Conservation (phyloP, 2,888 invertebrate genomes). For the Merodon equestris region DNA sequence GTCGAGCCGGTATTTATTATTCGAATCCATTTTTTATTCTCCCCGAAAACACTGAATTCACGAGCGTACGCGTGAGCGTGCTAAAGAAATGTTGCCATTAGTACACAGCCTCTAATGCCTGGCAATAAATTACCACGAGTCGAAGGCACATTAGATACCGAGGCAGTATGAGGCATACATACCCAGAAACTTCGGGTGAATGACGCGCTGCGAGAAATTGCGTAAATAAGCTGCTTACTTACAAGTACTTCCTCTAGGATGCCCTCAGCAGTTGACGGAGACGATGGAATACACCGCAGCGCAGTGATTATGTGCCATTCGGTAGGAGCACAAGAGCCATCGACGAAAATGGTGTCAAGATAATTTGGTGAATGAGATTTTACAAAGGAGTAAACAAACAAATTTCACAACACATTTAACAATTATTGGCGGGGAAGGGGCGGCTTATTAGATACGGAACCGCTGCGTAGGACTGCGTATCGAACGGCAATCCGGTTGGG, state of each 20-base stretch:
- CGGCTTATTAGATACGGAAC: slow-evolving; percentile 31
- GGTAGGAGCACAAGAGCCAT: no score
- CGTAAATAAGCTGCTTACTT: slow-evolving; percentile 68
- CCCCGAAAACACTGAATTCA: slow-evolving; percentile 6
- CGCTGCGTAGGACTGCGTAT: slow-evolving; percentile 17
- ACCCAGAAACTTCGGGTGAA: slow-evolving; percentile 3
- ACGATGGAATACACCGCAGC: not conserved
- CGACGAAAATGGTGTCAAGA: slow-evolving; percentile 33
- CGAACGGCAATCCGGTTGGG: no score
- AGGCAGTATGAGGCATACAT: slow-evolving; percentile 32
- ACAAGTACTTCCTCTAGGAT: slow-evolving; percentile 49
- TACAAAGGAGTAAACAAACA: slow-evolving; percentile 67
- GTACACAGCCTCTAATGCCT: slow-evolving; percentile 59
- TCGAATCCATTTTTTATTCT: slow-evolving; percentile 22
- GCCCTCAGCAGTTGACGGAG: slow-evolving; percentile 24
- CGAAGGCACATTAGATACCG: slow-evolving; percentile 53
- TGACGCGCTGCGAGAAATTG: slow-evolving; percentile 56
- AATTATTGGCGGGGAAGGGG: slow-evolving; percentile 61
- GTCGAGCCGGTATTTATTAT: slow-evolving; percentile 29
- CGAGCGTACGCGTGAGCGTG: slow-evolving; percentile 22
- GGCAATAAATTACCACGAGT: slow-evolving; percentile 63
- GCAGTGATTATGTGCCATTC: slow-evolving; percentile 2
- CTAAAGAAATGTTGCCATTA: slow-evolving; percentile 60
- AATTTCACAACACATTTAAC: slow-evolving; percentile 67
- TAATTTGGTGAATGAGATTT: slow-evolving; percentile 60